Evolutionary conservation across 2,888 invertebrate genomes (phyloP), one percentile per base, ranked within the genome.

Genomic region (Plebejus melissa): DNA sequence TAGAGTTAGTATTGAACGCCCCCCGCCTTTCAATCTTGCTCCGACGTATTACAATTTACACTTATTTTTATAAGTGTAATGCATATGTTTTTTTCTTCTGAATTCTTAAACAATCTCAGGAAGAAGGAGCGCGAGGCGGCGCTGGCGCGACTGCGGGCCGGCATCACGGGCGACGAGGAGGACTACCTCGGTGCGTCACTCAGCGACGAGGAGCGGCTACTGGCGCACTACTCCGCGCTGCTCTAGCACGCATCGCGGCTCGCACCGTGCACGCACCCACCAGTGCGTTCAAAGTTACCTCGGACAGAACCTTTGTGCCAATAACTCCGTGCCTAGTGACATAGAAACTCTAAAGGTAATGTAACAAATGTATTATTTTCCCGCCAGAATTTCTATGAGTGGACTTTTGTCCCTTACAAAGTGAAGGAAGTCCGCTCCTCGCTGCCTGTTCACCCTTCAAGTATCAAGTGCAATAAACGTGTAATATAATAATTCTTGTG

Each of bases 131-230:
- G 94, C 58, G 88, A 94, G 77, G 86, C 91, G 79, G 96, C 96
- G 0, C 94, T 94, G 77, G 86, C 93, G 13, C 91, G 96, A 0
- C 91, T 97, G 46, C 88, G 94, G 1, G 92, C 94, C 2, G 95
- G 95, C 79, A 85, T 95, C 58, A 83, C 88, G 69, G 88, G 91
- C 0, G 95, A 96, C 36, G 96, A 96, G 60, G 96, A 96, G 80
- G 97, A 96, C 79, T 96, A 97, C 83, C 90, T 97, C 76, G 96
- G 97, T 88, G 88, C 96, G 28, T 94, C 95, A 0, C 91, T 97
- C 28, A 87, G 93, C 0, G 95, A 96, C 78, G 97, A 97, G 84
- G 95, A 96, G 81, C 89, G 94, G 57, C 95, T 96, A 82, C 91
- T 97, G 1, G 93, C 88, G 22, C 95, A 96, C 84, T 97, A 97